Conservation (phyloP, 92 coral and sea anemone genomes). For the Desmophyllum pertusum region DNA sequence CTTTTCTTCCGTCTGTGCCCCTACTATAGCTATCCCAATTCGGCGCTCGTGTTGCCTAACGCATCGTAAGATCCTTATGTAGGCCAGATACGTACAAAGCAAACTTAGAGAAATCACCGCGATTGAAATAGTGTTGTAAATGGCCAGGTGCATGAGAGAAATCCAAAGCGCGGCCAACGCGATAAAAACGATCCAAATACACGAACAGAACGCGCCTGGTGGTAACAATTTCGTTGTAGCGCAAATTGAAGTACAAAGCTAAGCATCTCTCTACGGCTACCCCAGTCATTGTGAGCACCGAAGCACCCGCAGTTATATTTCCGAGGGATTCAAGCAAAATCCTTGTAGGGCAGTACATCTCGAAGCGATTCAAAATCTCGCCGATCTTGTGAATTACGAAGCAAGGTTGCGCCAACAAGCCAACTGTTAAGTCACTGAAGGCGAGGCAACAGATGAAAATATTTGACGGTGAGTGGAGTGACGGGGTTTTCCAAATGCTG, state of each 20-base stretch:
- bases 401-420: slow-evolving; percentile 31
- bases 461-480: slow-evolving; percentile 32
- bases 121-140: slow-evolving; percentile 21
- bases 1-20: not conserved
- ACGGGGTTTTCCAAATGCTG: slow-evolving; percentile 29
- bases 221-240: slow-evolving; percentile 53
- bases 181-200: slow-evolving; percentile 39
- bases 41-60: slow-evolving; percentile 40
- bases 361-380: slow-evolving; percentile 20
- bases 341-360: slow-evolving; percentile 35
- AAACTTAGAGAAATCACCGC: slow-evolving; percentile 21
- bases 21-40: not conserved
- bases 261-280: slow-evolving; percentile 43
- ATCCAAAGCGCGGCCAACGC: slow-evolving; percentile 17
- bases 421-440: slow-evolving; percentile 38
- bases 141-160: slow-evolving; percentile 9
- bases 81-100: slow-evolving; percentile 27
- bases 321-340: slow-evolving; percentile 29
- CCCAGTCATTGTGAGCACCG: slow-evolving; percentile 48
- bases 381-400: slow-evolving; percentile 44
- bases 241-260: slow-evolving; percentile 51
- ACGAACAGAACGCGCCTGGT: slow-evolving; percentile 17
- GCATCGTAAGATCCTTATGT: slow-evolving; percentile 33
- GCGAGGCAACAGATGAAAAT: slow-evolving; percentile 30
- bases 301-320: slow-evolving; percentile 15